phyloP scores from a whole-genome alignment of 1,140 invertebrate species.

The Stratiolaelaps scimitus region DNA sequence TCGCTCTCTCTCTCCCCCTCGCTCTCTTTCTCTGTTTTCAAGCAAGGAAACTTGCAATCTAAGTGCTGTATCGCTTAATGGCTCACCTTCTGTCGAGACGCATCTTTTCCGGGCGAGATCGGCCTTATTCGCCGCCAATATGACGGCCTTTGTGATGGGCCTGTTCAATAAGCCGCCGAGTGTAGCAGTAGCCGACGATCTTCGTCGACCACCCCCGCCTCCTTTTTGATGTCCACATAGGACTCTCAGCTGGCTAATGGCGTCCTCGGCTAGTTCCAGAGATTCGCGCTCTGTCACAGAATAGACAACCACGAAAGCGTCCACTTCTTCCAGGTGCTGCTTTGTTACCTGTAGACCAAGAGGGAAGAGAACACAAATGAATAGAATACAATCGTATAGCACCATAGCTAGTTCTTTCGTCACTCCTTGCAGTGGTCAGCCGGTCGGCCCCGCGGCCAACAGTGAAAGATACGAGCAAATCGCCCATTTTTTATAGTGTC shows the following conservation, averaged over 20 bases:
- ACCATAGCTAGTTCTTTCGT: too few relatives aligned
- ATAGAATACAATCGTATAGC: slow-evolving; percentile 7
- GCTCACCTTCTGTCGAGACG: slow-evolving; percentile 21
- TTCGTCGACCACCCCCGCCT: background rate
- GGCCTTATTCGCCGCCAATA: slow-evolving; percentile 21
- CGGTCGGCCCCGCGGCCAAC: too few relatives aligned
- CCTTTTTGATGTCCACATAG: slow-evolving; percentile 19
- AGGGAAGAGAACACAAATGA: background rate
- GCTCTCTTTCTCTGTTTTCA: too few relatives aligned
- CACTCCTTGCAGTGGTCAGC: too few relatives aligned
- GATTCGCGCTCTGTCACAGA: slow-evolving; percentile 7
- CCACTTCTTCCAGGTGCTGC: slow-evolving; percentile 16
- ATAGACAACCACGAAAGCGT: slow-evolving; percentile 20
- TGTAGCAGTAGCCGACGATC: slow-evolving; percentile 4
- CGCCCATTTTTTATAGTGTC: too few relatives aligned
- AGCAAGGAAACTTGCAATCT: too few relatives aligned
- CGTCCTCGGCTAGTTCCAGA: slow-evolving; percentile 18
- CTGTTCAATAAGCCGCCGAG: background rate
- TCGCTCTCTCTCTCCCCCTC: too few relatives aligned
- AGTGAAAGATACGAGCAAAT: too few relatives aligned
- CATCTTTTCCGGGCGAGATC: slow-evolving; percentile 22
- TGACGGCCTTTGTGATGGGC: slow-evolving; percentile 6
- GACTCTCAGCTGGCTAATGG: slow-evolving; percentile 5
- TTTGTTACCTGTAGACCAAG: background rate
- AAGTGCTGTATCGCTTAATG: too few relatives aligned